Evolutionary conservation across 1,140 invertebrate genomes (phyloP).

Genomic region (Pseudomyrmex dendroicus): DNA sequence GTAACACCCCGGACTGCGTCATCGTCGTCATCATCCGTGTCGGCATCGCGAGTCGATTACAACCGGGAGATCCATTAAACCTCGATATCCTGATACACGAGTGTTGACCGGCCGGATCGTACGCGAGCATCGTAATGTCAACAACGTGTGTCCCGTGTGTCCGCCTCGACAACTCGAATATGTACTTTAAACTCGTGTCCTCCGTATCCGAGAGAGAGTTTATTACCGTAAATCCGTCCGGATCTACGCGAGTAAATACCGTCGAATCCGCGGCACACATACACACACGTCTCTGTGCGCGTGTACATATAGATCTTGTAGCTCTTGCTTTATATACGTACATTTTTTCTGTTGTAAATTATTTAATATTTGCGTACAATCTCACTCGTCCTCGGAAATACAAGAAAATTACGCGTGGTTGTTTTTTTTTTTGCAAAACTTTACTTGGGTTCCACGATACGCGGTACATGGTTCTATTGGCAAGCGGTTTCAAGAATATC

Average conservation of each 20-base stretch:
- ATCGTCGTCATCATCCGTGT: conserved; percentile 15
- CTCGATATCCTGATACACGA: conserved; percentile 49
- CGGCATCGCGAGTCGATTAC: conserved; percentile 43
- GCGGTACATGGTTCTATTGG: no score
- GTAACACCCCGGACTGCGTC: conserved; percentile 12
- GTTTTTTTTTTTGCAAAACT: no score
- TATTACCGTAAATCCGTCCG: conserved; percentile 63
- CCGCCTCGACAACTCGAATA: conserved; percentile 48
- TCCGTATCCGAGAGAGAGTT: conserved; percentile 55
- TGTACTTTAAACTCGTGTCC: conserved; percentile 64
- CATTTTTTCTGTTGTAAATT: no score
- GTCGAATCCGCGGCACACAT: conserved; percentile 14
- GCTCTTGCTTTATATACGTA: no score
- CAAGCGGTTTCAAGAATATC: no score
- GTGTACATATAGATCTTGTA: background rate
- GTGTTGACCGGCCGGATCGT: conserved; percentile 51
- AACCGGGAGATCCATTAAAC: conserved; percentile 49
- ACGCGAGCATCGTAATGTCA: conserved; percentile 49
- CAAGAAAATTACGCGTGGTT: no score
- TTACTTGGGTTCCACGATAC: no score
- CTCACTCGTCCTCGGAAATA: no score
- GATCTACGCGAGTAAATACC: conserved; percentile 54
- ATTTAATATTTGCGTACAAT: no score
- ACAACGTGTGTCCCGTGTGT: conserved; percentile 23
- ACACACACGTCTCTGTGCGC: background rate